These are phyloP conservation scores for Zoanthus sansibaricus DNA, from an alignment of 92 coral and sea anemone genomes.

Conservation along the genomic window DNA sequence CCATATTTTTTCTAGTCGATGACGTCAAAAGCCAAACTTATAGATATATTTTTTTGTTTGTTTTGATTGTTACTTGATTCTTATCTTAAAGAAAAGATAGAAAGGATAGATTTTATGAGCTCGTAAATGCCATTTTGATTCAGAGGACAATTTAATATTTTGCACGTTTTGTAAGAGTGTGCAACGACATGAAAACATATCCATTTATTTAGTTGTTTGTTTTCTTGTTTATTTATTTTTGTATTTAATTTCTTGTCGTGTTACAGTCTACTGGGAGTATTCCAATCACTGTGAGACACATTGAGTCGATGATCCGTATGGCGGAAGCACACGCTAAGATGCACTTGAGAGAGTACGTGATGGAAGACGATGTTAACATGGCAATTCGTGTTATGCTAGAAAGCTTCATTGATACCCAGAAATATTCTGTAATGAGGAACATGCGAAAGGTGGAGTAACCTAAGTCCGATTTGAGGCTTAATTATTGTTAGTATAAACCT, in stretches of 20 bases:
- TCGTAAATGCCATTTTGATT: no score
- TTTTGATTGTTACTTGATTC: no score
- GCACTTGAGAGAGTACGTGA: constrained; percentile 93
- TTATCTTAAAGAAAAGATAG: no score
- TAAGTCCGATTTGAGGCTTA: background rate
- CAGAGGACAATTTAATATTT: no score
- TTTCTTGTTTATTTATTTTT: background rate
- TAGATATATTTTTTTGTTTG: no score
- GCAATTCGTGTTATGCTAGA: constrained; percentile 99
- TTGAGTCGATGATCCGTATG: constrained; percentile 99
- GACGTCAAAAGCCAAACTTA: no score
- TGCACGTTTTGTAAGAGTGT: no score
- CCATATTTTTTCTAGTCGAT: no score
- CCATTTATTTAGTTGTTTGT: no score
- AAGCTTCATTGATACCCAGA: constrained; percentile 98
- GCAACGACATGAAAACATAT: no score
- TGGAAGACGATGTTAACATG: constrained; percentile 99
- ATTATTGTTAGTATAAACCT: no score
- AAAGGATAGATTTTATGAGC: no score
- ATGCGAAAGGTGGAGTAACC: constrained; percentile 85
- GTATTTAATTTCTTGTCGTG: background rate
- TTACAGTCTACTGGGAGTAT: constrained; percentile 95
- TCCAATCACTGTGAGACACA: constrained; percentile 97
- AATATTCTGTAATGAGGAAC: constrained; percentile 96
- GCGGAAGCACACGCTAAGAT: constrained; percentile 98